Base-by-base conservation (phyloP, 1,140 invertebrate genomes). In the Aphidius gifuensis region DNA sequence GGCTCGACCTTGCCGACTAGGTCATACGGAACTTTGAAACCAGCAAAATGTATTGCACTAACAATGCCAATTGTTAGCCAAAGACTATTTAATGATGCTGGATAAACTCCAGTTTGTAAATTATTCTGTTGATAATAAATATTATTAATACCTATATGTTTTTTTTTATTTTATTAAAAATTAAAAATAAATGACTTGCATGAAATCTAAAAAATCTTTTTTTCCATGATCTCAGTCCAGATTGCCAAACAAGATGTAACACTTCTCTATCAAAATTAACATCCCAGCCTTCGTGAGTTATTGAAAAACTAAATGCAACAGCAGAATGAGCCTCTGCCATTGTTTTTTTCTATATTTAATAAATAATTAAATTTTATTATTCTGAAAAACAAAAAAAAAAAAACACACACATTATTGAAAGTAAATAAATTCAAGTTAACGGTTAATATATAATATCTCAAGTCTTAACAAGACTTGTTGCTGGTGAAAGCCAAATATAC, bases 281-380 rank as follows among this genome's bases (percentile, higher is more conserved):
- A 73, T 97, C 91, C 83, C 96, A 93, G 69, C 96, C 97, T 78
- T 99, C 97, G 74, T 98, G 96, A 54, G 96, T 97, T 64, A 99
- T 94, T 39, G 93, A 87, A 81, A 99, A 98, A 57, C 93, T 96
- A 80, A 99, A 98, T 49, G 96, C 97, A 54, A 99, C 97, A 66
- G 97, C 97, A 60, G 92, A 90, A 84, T 98, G 96, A 62, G 97
- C 96, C 91, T 99, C 97, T 74, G 97, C 97, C 97, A 99, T 99
- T 16, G 16, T 16, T 16, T 16, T 16, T 16, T 16, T 16, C 16
- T 16, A 16, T 16, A 16, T 16, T 16, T 16, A 16, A 16, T 16
- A 16, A 16, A 16, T 16, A 16, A 16, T 16, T 16, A 16, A 16
- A 16, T 16, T 16, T 16, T 16, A 16, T 16, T 16, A 16, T 16